Evolutionary conservation across 1,140 invertebrate species (phyloP).

Genomic region (Notospermus geniculatus): DNA sequence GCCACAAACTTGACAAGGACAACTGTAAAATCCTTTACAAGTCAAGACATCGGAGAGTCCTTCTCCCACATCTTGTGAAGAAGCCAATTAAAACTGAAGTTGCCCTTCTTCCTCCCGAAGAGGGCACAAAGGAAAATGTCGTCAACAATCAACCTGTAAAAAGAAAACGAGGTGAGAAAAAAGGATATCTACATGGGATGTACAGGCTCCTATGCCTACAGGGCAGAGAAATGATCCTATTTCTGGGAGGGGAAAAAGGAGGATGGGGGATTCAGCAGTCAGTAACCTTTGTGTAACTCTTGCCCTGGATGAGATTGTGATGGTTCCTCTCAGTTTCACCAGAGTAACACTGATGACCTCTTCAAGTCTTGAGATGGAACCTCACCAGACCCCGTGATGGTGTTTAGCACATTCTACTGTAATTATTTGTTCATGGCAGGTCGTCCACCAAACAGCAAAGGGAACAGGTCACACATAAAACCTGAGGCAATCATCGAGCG

Average conservation of each 20-base stretch:
- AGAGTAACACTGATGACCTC: no score
- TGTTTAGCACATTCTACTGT: constrained; percentile 16
- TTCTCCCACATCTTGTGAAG: constrained; percentile 32
- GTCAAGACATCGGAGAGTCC: constrained; percentile 24
- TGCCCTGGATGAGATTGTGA: no score
- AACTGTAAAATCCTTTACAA: constrained; percentile 36
- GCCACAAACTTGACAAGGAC: constrained; percentile 43
- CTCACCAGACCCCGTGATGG: no score
- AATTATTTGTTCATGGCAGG: constrained; percentile 6
- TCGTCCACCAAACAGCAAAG: constrained; percentile 17
- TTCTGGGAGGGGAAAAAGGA: no score
- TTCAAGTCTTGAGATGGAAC: no score
- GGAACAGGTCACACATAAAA: constrained; percentile 21
- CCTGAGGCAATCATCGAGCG: constrained; percentile 30
- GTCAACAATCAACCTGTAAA: not conserved
- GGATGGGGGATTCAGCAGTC: no score
- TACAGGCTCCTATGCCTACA: no score
- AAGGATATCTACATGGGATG: no score
- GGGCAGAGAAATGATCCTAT: no score
- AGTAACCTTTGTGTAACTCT: no score
- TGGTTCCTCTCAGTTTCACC: no score
- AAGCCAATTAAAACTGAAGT: constrained; percentile 14
- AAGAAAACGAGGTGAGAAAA: constrained; percentile 15
- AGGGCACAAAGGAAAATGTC: constrained; percentile 11
- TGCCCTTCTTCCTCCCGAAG: not conserved